phyloP scores from a whole-genome alignment of 2,797 vertebrate species.

The Chloroceryle amazona region DNA sequence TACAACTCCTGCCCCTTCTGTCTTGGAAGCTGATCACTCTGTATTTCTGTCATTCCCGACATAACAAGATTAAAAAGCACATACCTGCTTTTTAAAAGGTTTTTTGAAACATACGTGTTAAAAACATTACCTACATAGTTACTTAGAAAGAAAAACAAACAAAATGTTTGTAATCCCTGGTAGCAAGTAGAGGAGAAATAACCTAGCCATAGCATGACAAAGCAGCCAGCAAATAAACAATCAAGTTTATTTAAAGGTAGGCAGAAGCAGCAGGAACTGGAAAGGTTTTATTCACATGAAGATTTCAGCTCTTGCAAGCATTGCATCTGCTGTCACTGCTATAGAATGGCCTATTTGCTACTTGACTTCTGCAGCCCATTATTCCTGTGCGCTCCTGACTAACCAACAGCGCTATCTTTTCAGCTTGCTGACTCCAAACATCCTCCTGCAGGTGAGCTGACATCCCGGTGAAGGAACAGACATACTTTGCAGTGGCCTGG shows the following conservation, averaged over 20 bases:
- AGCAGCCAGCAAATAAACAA: not conserved
- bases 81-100: not conserved
- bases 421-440: not conserved
- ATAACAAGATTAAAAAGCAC: not conserved
- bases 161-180: not conserved
- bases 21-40: not conserved
- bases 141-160: not conserved
- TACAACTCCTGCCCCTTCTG: not conserved
- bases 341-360: conserved; percentile 21
- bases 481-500: not conserved
- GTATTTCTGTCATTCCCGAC: not conserved
- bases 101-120: not conserved
- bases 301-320: not conserved
- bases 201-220: accelerated
- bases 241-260: not conserved
- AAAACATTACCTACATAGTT: not conserved
- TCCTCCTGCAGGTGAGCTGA: not conserved
- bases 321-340: not conserved
- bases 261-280: not conserved
- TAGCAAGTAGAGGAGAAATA: not conserved
- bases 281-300: not conserved
- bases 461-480: not conserved
- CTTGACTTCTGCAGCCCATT: not conserved
- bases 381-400: not conserved
- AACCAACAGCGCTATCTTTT: not conserved